These are phyloP conservation scores for Lypha dubia DNA, from an alignment of 2,888 invertebrate species.

Conservation along the genomic window DNA sequence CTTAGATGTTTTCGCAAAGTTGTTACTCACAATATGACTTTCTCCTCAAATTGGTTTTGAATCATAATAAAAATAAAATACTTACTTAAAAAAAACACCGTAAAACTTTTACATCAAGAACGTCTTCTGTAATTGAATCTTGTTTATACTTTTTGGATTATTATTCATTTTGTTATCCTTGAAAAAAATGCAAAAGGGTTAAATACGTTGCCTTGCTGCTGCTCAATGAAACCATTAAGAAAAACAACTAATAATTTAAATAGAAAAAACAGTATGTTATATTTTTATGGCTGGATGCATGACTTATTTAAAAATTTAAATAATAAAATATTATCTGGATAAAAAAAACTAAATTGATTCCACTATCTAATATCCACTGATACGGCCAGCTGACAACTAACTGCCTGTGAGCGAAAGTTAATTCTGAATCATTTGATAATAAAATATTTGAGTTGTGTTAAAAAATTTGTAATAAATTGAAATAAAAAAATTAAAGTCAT, in stretches of 20 bases:
- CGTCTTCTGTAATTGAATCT: too few relatives aligned
- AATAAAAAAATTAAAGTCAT: too few relatives aligned
- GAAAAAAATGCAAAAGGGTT: background rate
- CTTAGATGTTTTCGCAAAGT: too few relatives aligned
- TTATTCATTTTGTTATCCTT: too few relatives aligned
- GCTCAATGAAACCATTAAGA: background rate
- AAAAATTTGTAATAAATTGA: too few relatives aligned
- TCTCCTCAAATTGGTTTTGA: too few relatives aligned
- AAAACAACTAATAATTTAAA: background rate
- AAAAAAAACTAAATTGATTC: background rate
- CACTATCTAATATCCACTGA: background rate
- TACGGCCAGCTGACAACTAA: background rate
- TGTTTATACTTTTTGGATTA: too few relatives aligned
- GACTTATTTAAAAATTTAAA: background rate
- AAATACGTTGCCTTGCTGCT: background rate
- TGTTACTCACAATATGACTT: too few relatives aligned
- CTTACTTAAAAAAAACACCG: too few relatives aligned
- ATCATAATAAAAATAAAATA: too few relatives aligned
- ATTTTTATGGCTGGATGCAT: background rate
- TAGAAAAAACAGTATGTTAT: background rate
- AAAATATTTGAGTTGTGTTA: background rate
- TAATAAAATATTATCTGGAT: background rate
- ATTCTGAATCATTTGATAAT: slow-evolving; percentile 3
- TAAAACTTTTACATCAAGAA: too few relatives aligned
- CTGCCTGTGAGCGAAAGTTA: background rate